These are phyloP conservation scores for Frankliniella fusca DNA, from an alignment of 2,888 invertebrate genomes.

Conservation along the genomic window DNA sequence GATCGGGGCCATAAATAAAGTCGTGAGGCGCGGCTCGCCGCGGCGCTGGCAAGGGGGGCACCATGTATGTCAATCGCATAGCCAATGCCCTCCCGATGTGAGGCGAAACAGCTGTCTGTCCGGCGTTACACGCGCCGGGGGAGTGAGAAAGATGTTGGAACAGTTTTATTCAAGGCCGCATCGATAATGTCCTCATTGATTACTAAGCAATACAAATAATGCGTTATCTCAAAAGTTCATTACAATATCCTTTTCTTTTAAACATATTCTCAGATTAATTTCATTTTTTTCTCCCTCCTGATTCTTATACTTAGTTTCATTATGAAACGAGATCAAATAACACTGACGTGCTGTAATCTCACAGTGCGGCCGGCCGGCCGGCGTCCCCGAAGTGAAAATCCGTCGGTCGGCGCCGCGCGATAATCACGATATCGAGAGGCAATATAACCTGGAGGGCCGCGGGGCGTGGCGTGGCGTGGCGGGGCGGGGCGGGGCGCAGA, in stretches of 20 bases:
- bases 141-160: no score
- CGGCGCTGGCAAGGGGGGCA: background rate
- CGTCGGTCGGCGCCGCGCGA: background rate
- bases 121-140: no score
- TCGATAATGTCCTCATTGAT: background rate
- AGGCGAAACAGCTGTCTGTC: no score
- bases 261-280: background rate
- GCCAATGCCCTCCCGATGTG: no score
- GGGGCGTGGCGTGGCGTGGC: background rate
- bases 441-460: background rate
- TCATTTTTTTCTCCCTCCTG: background rate
- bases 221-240: no score
- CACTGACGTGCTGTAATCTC: background rate
- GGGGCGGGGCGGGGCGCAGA: background rate
- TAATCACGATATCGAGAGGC: background rate
- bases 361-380: background rate
- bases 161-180: no score
- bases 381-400: background rate
- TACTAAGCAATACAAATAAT: background rate
- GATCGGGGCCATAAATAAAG: slow-evolving; percentile 11
- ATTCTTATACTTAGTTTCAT: background rate
- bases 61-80: background rate
- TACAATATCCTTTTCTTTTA: background rate
- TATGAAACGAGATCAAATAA: background rate
- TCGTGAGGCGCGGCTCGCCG: background rate